Conservation (phyloP, 2,797 vertebrate species). For the Argyrosomus regius region DNA sequence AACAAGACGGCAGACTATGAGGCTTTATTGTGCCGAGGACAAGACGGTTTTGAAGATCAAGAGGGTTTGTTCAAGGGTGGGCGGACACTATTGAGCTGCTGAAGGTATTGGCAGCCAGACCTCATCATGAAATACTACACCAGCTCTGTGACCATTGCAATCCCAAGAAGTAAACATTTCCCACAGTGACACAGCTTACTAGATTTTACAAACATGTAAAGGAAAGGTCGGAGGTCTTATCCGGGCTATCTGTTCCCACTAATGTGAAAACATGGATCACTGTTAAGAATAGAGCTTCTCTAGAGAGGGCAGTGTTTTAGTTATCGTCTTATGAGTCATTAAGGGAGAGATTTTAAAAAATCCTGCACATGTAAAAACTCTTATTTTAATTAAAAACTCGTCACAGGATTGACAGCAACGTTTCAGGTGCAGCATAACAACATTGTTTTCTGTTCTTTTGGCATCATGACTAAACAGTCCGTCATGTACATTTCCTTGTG, state of each 20-base stretch:
- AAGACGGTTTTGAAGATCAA: slow-evolving; percentile 29
- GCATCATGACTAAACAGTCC: not conserved
- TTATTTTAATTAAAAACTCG: not conserved
- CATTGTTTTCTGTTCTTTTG: not conserved
- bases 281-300: slow-evolving; percentile 15
- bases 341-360: not conserved
- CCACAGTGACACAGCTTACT: slow-evolving; percentile 28
- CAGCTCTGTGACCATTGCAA: slow-evolving; percentile 41
- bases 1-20: slow-evolving; percentile 17
- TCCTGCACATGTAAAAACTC: not conserved
- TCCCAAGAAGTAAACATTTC: slow-evolving; percentile 49
- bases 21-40: slow-evolving; percentile 22
- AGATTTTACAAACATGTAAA: slow-evolving; percentile 38
- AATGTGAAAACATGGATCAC: slow-evolving; percentile 22
- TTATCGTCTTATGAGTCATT: not conserved
- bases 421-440: not conserved
- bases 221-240: slow-evolving; percentile 23
- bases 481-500: not conserved
- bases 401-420: not conserved
- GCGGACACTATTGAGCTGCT: slow-evolving; percentile 61
- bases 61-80: slow-evolving; percentile 48
- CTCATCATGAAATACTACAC: slow-evolving; percentile 68
- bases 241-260: slow-evolving; percentile 21
- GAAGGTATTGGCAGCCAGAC: slow-evolving; percentile 57
- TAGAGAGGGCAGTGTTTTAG: not conserved